Conservation (phyloP, 2,797 vertebrate species). For the Poecilia picta region DNA sequence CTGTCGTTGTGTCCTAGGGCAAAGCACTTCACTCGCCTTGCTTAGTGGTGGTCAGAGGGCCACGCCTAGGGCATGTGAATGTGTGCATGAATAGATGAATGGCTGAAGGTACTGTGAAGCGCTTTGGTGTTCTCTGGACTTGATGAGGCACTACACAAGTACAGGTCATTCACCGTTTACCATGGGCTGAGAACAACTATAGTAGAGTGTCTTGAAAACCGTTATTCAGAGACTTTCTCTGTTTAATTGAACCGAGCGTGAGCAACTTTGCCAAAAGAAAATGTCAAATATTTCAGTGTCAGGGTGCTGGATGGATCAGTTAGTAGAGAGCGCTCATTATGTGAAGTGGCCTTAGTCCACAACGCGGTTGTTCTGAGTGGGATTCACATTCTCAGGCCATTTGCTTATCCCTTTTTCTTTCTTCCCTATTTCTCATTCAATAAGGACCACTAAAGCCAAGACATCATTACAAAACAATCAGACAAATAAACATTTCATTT, state of each 20-base stretch:
- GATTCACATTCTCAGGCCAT: background rate
- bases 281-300: background rate
- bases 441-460: background rate
- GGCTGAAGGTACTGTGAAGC: no score
- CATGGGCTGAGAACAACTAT: background rate
- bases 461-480: background rate
- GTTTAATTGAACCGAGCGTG: background rate
- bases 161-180: no score
- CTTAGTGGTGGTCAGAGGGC: no score
- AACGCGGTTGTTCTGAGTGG: background rate
- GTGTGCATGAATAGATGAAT: no score
- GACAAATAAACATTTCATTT: background rate
- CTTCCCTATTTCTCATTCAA: background rate
- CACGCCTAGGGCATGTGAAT: no score
- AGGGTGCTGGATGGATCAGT: no score
- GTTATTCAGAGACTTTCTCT: background rate
- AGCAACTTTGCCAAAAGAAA: background rate
- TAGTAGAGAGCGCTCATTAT: background rate
- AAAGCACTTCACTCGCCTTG: background rate
- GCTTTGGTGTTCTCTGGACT: no score
- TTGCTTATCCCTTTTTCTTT: background rate
- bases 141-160: no score
- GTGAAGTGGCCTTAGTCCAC: no score
- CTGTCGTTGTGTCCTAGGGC: background rate
- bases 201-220: background rate